Evolutionary conservation across 2,797 vertebrate genomes (phyloP), one percentile per base, ranked within the genome.

Genomic region (Denticeps clupeoides): DNA sequence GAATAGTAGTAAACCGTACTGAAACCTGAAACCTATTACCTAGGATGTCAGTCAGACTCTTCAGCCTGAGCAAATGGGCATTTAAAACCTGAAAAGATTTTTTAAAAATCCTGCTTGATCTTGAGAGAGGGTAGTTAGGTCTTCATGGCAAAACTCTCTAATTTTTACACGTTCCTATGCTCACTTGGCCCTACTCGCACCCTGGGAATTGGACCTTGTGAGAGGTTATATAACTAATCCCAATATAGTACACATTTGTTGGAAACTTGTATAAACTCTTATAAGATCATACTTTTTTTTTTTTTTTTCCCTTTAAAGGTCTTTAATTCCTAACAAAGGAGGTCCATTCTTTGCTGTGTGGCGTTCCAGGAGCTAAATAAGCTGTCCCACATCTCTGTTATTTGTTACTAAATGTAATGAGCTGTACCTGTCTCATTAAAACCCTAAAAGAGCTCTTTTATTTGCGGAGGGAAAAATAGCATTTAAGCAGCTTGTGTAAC

Each of bases 401-500:
- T 31, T 9, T 28, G 26, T 47, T 22, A 5, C 3, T 37, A 45
- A 41, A 13, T 50, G 41, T 29, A 26, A 51, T 10, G 11, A 37
- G 35, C 46, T n/a, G 10, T 2, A n/a, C n/a, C n/a, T n/a, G 35
- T 32, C 32, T 41, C 22, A 38, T 24, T 27, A 48, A 62, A n/a
- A 45, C 29, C 41, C 33, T 53, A 5, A 59, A 56, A 41, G 32
- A 19, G 7, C 16, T 33, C 48, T 51, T 59, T 53, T 38, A 63
- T 47, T 3, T 4, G 28, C 18, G 5, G 22, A 4, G 7, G 23
- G 11, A 16, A 45, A 41, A 41, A 35, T 3, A 11, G 4, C 7
- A 5, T n/a, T 2, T 55, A 63, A 59, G 58, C 55, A 10, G 25
- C 55, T 74, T 78, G 56, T 56, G 47, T 62, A 73, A 75, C 56